Evolutionary conservation across 2,113 vertebrate genomes (phyloP), one percentile per base, ranked within the genome.

Genomic region (Mirza zaza): DNA sequence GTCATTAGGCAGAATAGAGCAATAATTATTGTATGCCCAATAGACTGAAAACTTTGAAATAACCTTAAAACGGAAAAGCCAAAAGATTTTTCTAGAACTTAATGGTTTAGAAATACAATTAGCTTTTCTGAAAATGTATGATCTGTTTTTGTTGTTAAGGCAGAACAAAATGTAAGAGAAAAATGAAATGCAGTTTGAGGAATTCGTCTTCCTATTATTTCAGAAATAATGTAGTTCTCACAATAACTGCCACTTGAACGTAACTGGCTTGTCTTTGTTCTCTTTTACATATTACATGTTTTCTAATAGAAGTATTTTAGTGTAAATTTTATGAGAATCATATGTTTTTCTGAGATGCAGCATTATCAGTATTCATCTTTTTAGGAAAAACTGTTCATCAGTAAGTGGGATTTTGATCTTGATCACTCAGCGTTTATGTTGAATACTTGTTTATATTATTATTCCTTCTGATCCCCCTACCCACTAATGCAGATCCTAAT

Each of bases 1-100:
- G 80, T 98, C 98, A 98, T 99, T 98, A 98, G 96, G 89, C 93
- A 98, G 96, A 98, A 98, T 97, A 98, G 97, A 98, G 93, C 91
- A 93, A 94, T 97, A 98, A 98, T 98, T 97, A 97, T 85, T 96
- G 17, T 68, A 5, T 92, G 82, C 83, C 95, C 81, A 89, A 42
- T 93, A 97, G 96, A 97, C 95, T 94, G 95, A 98, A 98, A 98
- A 98, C 96, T 97, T 98, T 8, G 87, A 94, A 97, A 98, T 96
- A 97, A 61, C 1, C 55, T 11, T 14, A 3, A 86, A 65, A 79
- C 8, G 45, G 55, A 95, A 95, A 96, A 85, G 20, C 21, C 29
- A 50, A 70, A 91, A 97, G 84, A 90, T 96, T 97, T 97, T 96
- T 97, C 92, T 96, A 71, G 45, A 95, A 97, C 57, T 80, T 81